These are phyloP conservation scores for Apantesis nais DNA, from an alignment of 2,888 invertebrate species.

Conservation along the genomic window DNA sequence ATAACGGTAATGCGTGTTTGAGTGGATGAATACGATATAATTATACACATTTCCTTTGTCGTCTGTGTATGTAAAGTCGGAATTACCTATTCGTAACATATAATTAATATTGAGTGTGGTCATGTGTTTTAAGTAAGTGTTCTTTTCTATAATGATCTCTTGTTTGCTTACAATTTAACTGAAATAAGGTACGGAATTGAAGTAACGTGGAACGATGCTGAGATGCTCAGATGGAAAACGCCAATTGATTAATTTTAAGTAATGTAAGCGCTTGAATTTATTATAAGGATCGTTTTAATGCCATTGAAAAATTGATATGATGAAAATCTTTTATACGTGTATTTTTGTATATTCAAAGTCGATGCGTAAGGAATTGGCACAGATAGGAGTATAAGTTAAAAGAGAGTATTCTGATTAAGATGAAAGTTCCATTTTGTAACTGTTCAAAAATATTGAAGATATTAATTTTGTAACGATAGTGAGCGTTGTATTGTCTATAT, in stretches of 20 bases:
- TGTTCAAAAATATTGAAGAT: conserved; percentile 70
- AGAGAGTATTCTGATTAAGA: conserved; percentile 71
- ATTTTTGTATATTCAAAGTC: conserved; percentile 81
- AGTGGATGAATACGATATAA: conserved; percentile 67
- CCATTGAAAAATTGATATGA: conserved; percentile 73
- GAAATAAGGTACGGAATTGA: conserved; percentile 68
- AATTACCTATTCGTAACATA: conserved; percentile 62
- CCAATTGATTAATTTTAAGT: conserved; percentile 77
- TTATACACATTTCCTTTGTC: conserved; percentile 60
- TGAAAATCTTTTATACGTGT: conserved; percentile 74
- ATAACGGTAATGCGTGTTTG: conserved; percentile 66
- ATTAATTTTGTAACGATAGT: conserved; percentile 77
- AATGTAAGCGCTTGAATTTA: conserved; percentile 77
- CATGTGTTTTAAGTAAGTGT: conserved; percentile 63
- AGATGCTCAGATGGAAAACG: conserved; percentile 79
- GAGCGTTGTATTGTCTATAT: conserved; percentile 83
- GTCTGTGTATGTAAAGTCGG: conserved; percentile 63
- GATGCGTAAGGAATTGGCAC: conserved; percentile 83
- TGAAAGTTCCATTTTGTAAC: conserved; percentile 78
- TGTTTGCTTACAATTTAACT: conserved; percentile 82
- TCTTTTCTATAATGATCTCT: conserved; percentile 75
- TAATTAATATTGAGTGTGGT: conserved; percentile 73
- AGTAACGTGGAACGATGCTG: conserved; percentile 52
- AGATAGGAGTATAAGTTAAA: conserved; percentile 60
- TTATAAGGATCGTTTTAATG: conserved; percentile 72